Evolutionary conservation across 2,113 vertebrate genomes (phyloP), one percentile per base, ranked within the genome.

Genomic region (Proterorhinus semilunaris): DNA sequence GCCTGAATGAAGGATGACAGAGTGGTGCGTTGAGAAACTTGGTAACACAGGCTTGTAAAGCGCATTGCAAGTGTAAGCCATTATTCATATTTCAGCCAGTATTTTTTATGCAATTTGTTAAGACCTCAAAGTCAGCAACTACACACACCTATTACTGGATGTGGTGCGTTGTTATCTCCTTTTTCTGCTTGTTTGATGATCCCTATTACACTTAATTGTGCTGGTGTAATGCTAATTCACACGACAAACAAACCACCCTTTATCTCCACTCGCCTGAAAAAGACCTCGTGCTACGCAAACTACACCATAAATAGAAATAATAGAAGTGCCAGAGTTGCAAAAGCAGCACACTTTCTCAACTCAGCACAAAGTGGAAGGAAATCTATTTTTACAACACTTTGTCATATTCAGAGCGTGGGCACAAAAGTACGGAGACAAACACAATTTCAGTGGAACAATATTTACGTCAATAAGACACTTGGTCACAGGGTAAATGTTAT

Each of bases 341-440:
- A 2, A 43, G 6, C 8, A 27, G 6, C 6, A 13, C 0, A n/a
- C 1, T 48, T n/a, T 6, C 45, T 1, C 11, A 9, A 21, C 64
- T 59, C 59, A 15, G 59, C 27, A 72, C 8, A 46, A 1, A n/a
- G 9, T 16, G 5, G 10, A 10, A 72, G 63, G 69, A 79, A 62
- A 44, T 62, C 68, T 76, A 71, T 67, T 78, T 78, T 69, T 66
- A 66, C 6, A 57, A 9, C 7, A 1, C 21, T 46, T 9, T 11
- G 64, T 72, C 46, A n/a, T 69, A 43, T 10, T 0, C 8, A 27
- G 8, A 2, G 4, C 10, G 0, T 0, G 12, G 49, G 12, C 15
- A 55, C 5, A 62, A n/a, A 53, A 72, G 27, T 45, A 13, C 45
- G 8, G 27, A 62, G 0, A 27, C 61, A 47, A 16, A 68, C 43